Evolutionary conservation across 1,140 invertebrate genomes (phyloP), one percentile per base, ranked within the genome.

Genomic region (Hylyphantes graminicola): DNA sequence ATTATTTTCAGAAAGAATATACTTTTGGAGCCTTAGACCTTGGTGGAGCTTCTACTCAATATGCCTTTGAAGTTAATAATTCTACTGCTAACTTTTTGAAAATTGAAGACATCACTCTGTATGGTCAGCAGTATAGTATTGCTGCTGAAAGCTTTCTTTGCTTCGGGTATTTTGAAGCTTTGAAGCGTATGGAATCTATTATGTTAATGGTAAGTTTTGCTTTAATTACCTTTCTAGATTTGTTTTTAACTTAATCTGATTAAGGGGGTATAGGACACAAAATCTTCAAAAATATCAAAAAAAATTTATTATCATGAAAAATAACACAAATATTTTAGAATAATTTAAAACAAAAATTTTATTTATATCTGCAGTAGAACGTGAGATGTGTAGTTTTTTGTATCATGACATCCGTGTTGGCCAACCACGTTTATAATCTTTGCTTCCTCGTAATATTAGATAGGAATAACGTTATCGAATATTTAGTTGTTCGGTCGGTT

Each of bases 11-110:
- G 82, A n/a, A 48, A 48, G 50, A 48, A 57, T 12, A 53, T 59
- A 87, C 87, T 15, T 84, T 86, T 59, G 92, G 92, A 8, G 89
- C 91, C 7, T 76, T 92, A 59, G 92, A 92, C 87, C 86, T 92
- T 85, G 92, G 92, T 54, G 92, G 92, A 70, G 92, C 92, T 2
- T 92, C 92, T 5, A 91, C 91, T 10, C 92, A 92, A 87, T 91
- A 92, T 12, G 89, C 91, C 0, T 91, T 91, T 87, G 88, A 90
- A 83, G 86, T 88, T 9, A 85, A 65, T 67, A 55, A 21, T 11
- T 77, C 83, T 9, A 55, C 61, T 7, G 75, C 87, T 8, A 35
- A 35, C 5, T 35, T 35, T 35, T 35, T 35, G 35, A 35, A 35
- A 2, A 87, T 89, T 59, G 83, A 59, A 17, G 17, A 74, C 13